Evolutionary conservation across 2,888 invertebrate genomes (phyloP).

Genomic region (Polia nebulosa): DNA sequence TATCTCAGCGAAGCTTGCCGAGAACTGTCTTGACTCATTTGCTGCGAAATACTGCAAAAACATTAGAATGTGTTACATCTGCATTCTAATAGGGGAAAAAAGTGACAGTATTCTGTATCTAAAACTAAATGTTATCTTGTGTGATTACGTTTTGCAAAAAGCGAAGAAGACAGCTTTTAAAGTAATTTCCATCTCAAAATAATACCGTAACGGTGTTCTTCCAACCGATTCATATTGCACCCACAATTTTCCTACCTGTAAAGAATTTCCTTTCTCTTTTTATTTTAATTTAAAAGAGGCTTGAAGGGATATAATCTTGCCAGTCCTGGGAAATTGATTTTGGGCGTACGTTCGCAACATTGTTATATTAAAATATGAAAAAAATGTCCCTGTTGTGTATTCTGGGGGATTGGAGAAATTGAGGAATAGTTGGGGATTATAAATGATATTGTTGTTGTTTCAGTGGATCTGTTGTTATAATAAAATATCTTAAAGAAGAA

Average conservation of each 20-base stretch:
- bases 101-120: no score
- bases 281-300: constrained; percentile 68
- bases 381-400: constrained; percentile 38
- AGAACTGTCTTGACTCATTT: no score
- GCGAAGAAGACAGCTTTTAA: constrained; percentile 34
- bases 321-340: constrained; percentile 65
- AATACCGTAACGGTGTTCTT: constrained; percentile 39
- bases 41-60: no score
- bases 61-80: no score
- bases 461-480: background rate
- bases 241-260: constrained; percentile 49
- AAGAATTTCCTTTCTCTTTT: constrained; percentile 55
- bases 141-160: background rate
- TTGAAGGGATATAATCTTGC: constrained; percentile 57
- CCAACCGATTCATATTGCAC: constrained; percentile 43
- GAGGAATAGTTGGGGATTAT: constrained; percentile 41
- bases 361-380: constrained; percentile 52
- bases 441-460: constrained; percentile 7
- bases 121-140: no score
- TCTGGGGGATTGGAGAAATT: constrained; percentile 11
- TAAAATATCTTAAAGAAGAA: no score
- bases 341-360: constrained; percentile 54
- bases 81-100: no score
- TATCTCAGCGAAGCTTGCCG: no score
- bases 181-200: constrained; percentile 48